Percentiles rank a stretch among this genome's conserved stretches.
These are phyloP conservation scores for Montipora cactus DNA, from an alignment of 64 coral and sea anemone species.

Conservation along the genomic window DNA sequence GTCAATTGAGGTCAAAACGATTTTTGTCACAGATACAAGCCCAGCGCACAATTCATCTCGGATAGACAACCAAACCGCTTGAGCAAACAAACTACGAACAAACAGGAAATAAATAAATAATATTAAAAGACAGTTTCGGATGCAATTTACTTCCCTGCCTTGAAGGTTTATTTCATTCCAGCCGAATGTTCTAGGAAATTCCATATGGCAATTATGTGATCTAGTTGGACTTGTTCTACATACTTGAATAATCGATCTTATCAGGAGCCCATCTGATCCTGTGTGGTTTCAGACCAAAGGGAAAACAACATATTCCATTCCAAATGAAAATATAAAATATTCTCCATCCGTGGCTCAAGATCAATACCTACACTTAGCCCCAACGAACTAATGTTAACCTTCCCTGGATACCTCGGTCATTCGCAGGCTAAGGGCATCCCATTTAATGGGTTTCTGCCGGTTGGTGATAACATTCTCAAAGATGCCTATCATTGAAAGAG, in stretches of 20 bases:
- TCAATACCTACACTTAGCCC: not conserved
- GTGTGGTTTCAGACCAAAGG: not conserved
- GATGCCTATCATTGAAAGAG: conserved; percentile 26
- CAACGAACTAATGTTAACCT: not conserved
- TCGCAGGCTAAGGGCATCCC: not conserved
- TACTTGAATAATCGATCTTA: not conserved
- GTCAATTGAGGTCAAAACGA: not conserved
- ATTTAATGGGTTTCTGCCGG: not conserved
- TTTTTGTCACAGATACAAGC: not conserved
- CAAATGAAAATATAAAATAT: too few relatives aligned
- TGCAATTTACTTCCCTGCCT: not conserved
- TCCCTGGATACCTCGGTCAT: not conserved
- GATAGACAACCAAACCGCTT: not conserved
- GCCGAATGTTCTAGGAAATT: not conserved
- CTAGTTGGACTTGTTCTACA: not conserved
- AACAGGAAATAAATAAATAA: not conserved
- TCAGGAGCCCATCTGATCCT: not conserved
- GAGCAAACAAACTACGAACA: conserved; percentile 33
- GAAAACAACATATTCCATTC: not conserved
- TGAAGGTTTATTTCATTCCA: not conserved
- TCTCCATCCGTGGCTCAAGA: too few relatives aligned
- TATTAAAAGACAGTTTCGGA: not conserved
- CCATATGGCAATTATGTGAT: not conserved
- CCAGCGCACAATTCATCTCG: not conserved
- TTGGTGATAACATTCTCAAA: conserved; percentile 17